phyloP scores from a whole-genome alignment of 1,140 invertebrate genomes.

The Eueides isabella region DNA sequence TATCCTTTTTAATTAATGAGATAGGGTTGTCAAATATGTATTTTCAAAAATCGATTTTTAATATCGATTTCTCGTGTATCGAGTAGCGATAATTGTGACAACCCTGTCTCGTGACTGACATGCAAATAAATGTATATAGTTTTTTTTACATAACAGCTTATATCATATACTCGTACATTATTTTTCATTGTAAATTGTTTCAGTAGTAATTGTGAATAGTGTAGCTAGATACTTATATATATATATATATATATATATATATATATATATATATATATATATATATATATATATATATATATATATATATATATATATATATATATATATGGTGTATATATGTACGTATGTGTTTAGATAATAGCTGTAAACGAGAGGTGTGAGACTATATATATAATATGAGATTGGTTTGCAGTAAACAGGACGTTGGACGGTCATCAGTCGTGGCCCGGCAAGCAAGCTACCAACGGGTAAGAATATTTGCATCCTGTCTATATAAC shows the following conservation, averaged over 20 bases:
- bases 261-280: neutral
- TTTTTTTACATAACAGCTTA: neutral
- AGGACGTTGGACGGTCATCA: conserved; percentile 64
- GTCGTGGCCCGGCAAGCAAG: conserved; percentile 53
- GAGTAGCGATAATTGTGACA: neutral
- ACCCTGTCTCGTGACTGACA: neutral
- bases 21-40: neutral
- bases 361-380: neutral
- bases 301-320: neutral
- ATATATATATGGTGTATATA: neutral
- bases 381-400: neutral
- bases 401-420: conserved; percentile 60
- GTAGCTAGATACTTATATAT: neutral
- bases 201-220: neutral
- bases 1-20: neutral
- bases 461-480: conserved; percentile 44
- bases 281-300: neutral
- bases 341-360: neutral
- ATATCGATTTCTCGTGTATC: neutral
- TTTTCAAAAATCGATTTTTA: conserved; percentile 3
- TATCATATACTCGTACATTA: neutral
- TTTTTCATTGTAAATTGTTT: neutral
- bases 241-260: neutral
- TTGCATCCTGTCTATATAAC: no score
- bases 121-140: neutral